phyloP scores from a whole-genome alignment of 2,888 invertebrate genomes.

The Eledone cirrhosa region DNA sequence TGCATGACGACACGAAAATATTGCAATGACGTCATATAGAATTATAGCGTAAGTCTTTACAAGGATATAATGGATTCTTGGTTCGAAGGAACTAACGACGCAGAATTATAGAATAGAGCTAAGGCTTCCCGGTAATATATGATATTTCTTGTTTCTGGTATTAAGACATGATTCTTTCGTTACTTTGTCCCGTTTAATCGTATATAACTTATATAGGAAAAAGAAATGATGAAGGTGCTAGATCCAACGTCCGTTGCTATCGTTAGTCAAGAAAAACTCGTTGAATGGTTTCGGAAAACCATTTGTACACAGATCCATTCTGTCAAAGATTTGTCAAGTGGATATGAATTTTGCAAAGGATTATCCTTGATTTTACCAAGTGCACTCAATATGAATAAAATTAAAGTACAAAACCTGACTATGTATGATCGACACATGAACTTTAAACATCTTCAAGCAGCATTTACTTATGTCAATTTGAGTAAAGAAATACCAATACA shows the following conservation, averaged over 20 bases:
- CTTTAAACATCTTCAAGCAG: background rate
- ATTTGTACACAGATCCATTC: background rate
- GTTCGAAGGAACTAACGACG: no score
- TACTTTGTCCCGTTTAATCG: no score
- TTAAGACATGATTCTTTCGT: no score
- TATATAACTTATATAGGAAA: no score
- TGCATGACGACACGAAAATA: no score
- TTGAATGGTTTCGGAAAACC: conserved; percentile 16
- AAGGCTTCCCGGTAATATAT: no score
- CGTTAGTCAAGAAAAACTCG: conserved; percentile 15
- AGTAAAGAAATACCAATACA: conserved; percentile 9
- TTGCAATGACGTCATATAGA: no score
- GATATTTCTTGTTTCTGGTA: no score
- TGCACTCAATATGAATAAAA: background rate
- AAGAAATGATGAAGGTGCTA: no score
- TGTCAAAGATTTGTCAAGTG: background rate
- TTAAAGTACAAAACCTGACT: background rate
- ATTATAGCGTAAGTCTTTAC: no score
- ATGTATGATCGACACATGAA: conserved; percentile 7
- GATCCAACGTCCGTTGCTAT: background rate
- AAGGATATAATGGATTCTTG: no score
- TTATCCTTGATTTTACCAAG: background rate
- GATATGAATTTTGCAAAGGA: background rate
- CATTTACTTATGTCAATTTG: background rate
- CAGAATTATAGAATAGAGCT: no score